Evolutionary conservation across 2,888 invertebrate genomes (phyloP).

Genomic region (Thereva unica): DNA sequence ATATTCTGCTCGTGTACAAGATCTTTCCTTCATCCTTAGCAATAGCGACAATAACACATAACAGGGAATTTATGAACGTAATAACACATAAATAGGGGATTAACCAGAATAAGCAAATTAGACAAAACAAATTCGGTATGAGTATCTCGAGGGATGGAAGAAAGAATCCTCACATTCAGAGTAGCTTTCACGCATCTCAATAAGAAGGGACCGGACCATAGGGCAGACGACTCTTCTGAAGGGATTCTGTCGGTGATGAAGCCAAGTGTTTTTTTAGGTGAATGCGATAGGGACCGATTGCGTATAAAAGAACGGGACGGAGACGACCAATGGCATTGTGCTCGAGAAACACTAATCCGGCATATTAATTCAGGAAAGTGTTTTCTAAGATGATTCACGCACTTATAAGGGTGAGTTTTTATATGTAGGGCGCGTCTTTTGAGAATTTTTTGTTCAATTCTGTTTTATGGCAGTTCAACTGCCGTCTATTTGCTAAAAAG

Average conservation of each 20-base stretch:
- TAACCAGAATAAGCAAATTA: slow-evolving; percentile 46
- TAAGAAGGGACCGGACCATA: background rate
- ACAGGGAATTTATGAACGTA: slow-evolving; percentile 44
- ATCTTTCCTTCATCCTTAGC: slow-evolving; percentile 15
- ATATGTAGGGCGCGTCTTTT: too few species aligned
- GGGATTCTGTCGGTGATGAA: too few species aligned
- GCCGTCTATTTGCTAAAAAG: too few species aligned
- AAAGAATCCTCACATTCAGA: background rate
- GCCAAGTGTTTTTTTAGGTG: background rate
- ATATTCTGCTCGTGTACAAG: background rate
- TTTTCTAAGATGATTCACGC: slow-evolving; percentile 38
- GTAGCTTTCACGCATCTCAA: background rate
- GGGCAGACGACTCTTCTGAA: background rate
- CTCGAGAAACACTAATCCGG: slow-evolving; percentile 33
- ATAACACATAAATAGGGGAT: slow-evolving; percentile 54
- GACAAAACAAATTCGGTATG: slow-evolving; percentile 41
- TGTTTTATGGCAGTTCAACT: too few species aligned
- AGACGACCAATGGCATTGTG: slow-evolving; percentile 9
- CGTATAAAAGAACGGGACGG: background rate
- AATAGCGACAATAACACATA: slow-evolving; percentile 25
- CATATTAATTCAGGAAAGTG: slow-evolving; percentile 40
- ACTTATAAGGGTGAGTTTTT: too few species aligned
- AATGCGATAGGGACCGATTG: slow-evolving; percentile 3
- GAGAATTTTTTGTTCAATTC: too few species aligned
- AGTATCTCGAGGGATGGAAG: slow-evolving; percentile 24